Base-by-base conservation (phyloP, 37 sponge, comb jelly and placozoan species). In the Ianthella basta region DNA sequence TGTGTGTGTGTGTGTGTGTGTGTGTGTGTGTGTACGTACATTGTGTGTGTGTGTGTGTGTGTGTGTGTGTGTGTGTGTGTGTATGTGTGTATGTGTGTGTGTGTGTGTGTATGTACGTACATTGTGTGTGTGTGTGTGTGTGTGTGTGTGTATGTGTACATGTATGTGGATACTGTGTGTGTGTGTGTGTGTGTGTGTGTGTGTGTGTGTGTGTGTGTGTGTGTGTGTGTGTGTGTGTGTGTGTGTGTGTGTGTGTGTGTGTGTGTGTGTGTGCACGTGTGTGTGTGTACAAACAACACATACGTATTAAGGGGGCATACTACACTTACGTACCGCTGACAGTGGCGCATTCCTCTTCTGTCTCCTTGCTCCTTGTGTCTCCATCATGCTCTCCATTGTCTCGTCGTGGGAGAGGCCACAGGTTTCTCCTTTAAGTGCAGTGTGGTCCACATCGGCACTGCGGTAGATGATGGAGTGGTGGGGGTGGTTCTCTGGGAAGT, bases 391-490 rank as follows among this genome's bases (percentile, higher is more conserved):
- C 81, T 57, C 70, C 19, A 78, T 18, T 39, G 80, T 80, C 60
- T 21, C 79, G 16, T 79, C 44, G 41, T 89, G 29, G 68, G 60
- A n/a, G 12, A 77, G 80, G 34, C 91, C 91, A 59, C 91, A 91
- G 18, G 80, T 55, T 34, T 64, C 68, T 56, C 80, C 78, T 15
- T 67, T 32, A 23, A 87, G 15, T 14, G 85, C 19, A 36, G 57
- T 35, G 34, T 16, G 4, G 20, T 82, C 73, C 14, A 91, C 57
- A 73, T 91, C 91, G 0, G 85, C 73, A 24, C 80, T 80, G 21
- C 91, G 91, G 56, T 91, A 91, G 56, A 91, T 84, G 41, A 91
- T 61, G 23, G 88, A 82, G 78, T 91, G 91, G 39, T 35, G 44
- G 27, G 81, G 60, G 15, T 56, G 59, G 23, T 60, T 36, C 1